Percentiles rank a stretch among this genome's conserved stretches.
These are phyloP conservation scores for Eristalis intricaria DNA, from an alignment of 2,888 invertebrate genomes.

Conservation along the genomic window DNA sequence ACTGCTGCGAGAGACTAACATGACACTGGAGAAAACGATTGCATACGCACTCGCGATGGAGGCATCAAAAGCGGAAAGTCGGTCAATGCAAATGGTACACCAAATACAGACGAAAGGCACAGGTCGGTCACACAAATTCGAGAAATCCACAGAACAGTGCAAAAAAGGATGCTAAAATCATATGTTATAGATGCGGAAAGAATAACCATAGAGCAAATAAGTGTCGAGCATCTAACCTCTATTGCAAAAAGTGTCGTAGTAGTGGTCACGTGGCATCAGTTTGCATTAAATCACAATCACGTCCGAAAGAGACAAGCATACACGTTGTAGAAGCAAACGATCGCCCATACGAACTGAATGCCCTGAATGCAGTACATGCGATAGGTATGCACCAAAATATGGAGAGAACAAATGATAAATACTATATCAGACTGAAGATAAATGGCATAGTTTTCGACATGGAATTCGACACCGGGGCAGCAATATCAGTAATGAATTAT, in stretches of 20 bases:
- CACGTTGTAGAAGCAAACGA: no score
- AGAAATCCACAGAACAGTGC: neutral
- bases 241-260: constrained; percentile 15
- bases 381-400: no score
- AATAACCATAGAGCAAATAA: constrained; percentile 1
- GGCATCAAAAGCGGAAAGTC: constrained; percentile 14
- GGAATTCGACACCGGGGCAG: no score
- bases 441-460: no score
- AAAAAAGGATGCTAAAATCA: neutral
- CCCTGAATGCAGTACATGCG: no score
- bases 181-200: neutral
- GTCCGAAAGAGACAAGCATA: no score
- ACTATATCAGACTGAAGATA: no score
- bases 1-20: constrained; percentile 10
- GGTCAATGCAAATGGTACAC: constrained; percentile 2
- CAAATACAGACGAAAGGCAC: constrained; percentile 4
- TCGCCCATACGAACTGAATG: no score
- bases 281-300: no score
- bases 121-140: constrained; percentile 1
- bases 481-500: no score
- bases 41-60: constrained; percentile 10
- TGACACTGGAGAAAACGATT: neutral
- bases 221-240: constrained; percentile 17
- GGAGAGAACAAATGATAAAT: no score
- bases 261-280: constrained; percentile 4